A percentile compares a stretch with the other conserved stretches of the same genome.
Evolutionary conservation across 30 jellyfish, hydroid and myxozoan species (phyloP).

Genomic region (Hydractinia echinata): DNA sequence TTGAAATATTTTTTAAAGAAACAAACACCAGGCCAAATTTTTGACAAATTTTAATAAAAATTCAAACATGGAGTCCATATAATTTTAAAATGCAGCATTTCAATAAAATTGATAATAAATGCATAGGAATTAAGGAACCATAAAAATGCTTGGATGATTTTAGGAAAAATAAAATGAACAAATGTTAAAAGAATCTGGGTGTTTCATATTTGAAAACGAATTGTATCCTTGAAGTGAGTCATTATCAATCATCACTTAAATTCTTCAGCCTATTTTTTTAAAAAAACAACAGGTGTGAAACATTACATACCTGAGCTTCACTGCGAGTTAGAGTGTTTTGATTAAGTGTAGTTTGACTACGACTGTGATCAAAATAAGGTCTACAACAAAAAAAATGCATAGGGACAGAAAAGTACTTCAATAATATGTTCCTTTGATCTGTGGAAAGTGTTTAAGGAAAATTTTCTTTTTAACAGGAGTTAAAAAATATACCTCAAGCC

Average conservation of each 20-base stretch:
- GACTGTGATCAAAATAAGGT: constrained; percentile 33
- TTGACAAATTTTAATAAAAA: no score
- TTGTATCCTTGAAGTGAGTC: no score
- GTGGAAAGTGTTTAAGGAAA: not conserved
- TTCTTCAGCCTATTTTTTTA: no score
- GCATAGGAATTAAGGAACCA: not conserved
- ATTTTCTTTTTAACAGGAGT: no score
- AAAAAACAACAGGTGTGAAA: not conserved
- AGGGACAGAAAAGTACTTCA: not conserved
- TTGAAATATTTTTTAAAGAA: no score
- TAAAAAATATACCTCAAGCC: constrained; percentile 51
- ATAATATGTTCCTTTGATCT: not conserved
- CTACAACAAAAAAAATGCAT: constrained; percentile 2
- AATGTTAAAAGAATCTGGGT: not conserved
- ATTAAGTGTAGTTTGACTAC: constrained; percentile 18
- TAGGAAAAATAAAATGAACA: not conserved
- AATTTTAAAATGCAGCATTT: no score
- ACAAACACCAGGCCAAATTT: no score
- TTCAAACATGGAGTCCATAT: no score
- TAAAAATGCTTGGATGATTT: not conserved
- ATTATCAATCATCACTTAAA: no score
- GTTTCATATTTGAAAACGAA: not conserved
- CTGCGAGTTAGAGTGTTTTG: constrained; percentile 13
- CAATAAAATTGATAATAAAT: no score
- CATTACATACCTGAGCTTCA: constrained; percentile 17